Evolutionary conservation across 2,888 invertebrate species (phyloP), one percentile per base, ranked within the genome.

Genomic region (Coelinius sp.): DNA sequence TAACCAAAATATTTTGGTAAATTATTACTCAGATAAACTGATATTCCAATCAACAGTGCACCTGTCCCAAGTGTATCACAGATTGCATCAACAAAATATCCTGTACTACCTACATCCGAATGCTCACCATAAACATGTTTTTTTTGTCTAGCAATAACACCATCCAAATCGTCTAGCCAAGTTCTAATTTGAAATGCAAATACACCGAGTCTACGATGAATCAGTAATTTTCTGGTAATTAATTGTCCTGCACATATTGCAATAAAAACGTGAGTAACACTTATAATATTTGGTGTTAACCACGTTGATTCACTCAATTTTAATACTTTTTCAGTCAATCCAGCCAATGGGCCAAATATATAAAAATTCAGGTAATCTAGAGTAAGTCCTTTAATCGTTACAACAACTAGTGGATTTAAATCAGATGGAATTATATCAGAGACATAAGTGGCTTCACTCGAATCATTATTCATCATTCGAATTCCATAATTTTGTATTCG

Each of bases 351-450:
- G 0, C 93, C 93, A 81, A 95, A 93, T 20, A 96, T 88, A 82
- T 95, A 97, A 82, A 95, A 94, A 84, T 95, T 96, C 3, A 94
- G 91, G 76, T 94, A 95, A 85, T 96, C 96, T 63, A 95, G 89
- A 89, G 96, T 91, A 68, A 96, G 86, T 0, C 93, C 93, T 88
- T 97, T 97, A 0, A 95, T 94, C 0, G 95, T 95, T 1, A 96
- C 92, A 79, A 93, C 92, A 83, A 95, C 95, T 14, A 94, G 84
- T 0, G 95, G 95, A 80, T 94, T 93, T 31, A 94, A 89, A 56
- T 90, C 90, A 82, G 94, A 94, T 17, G 91, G 90, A n/a, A 94
- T 41, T 12, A 35, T 83, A 91, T 92, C 91, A 0, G 83, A 79
- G 27, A 53, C 2, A 62, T 85, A 85, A 7, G 56, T 67, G 1